Evolutionary conservation across 2,113 vertebrate genomes (phyloP).

Genomic region (Petromus typicus): DNA sequence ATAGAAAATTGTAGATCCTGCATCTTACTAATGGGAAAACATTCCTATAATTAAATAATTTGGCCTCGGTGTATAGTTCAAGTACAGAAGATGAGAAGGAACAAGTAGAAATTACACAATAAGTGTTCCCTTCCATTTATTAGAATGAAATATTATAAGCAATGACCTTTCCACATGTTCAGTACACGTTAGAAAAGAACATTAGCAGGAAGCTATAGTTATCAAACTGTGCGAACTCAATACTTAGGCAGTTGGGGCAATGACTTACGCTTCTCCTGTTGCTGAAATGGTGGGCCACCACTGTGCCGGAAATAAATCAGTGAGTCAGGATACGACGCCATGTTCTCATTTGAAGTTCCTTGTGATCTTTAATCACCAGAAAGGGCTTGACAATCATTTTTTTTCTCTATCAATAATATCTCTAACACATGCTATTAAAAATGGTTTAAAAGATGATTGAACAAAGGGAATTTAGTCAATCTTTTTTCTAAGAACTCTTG

Average conservation of each 20-base stretch:
- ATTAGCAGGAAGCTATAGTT: neutral
- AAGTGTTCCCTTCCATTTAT: conserved; percentile 51
- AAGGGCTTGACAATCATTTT: neutral
- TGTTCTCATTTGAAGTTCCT: conserved; percentile 46
- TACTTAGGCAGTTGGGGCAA: neutral
- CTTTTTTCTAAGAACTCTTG: conserved; percentile 49
- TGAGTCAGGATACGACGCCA: neutral
- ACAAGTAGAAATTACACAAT: conserved; percentile 45
- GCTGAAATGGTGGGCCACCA: neutral
- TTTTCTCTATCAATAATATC: neutral
- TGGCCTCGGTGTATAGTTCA: conserved; percentile 7
- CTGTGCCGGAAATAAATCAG: neutral
- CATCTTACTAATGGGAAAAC: neutral
- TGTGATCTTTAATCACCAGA: neutral
- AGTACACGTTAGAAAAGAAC: conserved; percentile 34
- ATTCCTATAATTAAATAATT: conserved; percentile 48
- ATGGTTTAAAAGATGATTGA: conserved; percentile 19
- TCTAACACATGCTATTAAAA: conserved; percentile 50
- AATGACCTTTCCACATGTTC: neutral
- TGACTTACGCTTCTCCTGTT: neutral
- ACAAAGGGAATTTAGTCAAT: neutral
- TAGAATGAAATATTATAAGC: conserved; percentile 52
- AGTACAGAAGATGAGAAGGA: conserved; percentile 27
- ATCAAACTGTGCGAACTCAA: neutral
- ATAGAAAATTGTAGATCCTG: conserved; percentile 42